phyloP scores from a whole-genome alignment of 2,113 vertebrate species.

The Oryzias curvinotus region DNA sequence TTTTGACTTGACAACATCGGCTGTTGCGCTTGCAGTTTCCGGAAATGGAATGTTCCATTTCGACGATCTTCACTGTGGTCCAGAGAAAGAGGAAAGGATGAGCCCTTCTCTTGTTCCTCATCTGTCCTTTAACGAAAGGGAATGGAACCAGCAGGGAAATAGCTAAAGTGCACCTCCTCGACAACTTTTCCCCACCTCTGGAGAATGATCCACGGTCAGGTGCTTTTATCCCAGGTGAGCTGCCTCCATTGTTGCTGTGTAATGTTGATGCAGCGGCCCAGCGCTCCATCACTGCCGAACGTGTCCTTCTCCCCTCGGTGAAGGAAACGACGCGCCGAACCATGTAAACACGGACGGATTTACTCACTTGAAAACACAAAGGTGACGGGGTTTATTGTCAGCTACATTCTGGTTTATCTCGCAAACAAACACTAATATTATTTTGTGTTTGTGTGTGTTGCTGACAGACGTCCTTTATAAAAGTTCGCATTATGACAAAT shows the following conservation, averaged over 20 bases:
- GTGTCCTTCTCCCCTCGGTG: no score
- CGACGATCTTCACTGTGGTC: slow-evolving; percentile 22
- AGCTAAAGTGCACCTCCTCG: slow-evolving; percentile 15
- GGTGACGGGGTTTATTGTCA: no score
- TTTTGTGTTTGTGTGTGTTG: no score
- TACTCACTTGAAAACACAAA: no score
- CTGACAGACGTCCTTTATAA: no score
- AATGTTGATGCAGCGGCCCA: slow-evolving; percentile 49
- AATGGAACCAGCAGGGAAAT: slow-evolving; percentile 50
- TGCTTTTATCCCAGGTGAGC: slow-evolving; percentile 75
- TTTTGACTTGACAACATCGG: neutral
- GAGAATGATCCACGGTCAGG: slow-evolving; percentile 77
- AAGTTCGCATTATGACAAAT: no score
- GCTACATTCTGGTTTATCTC: no score
- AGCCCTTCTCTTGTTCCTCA: slow-evolving; percentile 23
- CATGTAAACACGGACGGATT: no score
- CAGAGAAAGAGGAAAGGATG: slow-evolving; percentile 57
- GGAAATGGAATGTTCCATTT: accelerated
- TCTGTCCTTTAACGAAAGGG: slow-evolving; percentile 17
- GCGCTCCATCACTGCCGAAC: slow-evolving; percentile 5
- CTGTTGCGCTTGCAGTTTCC: accelerated
- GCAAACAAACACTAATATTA: no score
- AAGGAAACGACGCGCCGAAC: neutral
- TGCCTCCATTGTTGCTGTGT: slow-evolving; percentile 50
- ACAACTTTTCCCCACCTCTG: slow-evolving; percentile 11